Base-by-base conservation (phyloP, 1,140 invertebrate genomes). In the Dysdera silvatica region DNA sequence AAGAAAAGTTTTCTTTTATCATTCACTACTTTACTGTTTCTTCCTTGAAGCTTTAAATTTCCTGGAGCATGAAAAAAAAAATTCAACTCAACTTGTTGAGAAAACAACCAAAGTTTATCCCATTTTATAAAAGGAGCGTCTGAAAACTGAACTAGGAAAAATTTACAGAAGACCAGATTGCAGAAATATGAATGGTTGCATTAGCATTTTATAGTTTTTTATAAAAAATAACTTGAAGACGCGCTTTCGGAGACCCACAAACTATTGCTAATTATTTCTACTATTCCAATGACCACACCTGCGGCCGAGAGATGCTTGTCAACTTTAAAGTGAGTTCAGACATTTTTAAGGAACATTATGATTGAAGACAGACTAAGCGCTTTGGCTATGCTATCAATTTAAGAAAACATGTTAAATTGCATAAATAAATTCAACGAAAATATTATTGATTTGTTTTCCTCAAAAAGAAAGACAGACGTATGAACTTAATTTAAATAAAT, bases 171-270 rank as follows among this genome's bases (percentile, higher is more conserved):
- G 43, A 10, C 23, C 43, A 45, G 43, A 52, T 31, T 8, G 31
- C 3, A 31, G 14, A 12, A 33, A 53, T n/a, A 20, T 32, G 28
- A 20, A 29, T 53, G 31, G 14, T 32, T 1, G 12, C n/a, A 53
- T 31, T 33, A 33, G 7, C 35, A 18, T 14, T 31, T 2, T 53
- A 18, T 10, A 33, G 18, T 53, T 53, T 53, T 33, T 33, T 35
- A 35, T 33, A 53, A 32, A 53, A 53, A 53, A 53, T 23, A 53
- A 53, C 23, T 53, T 53, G 23, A 5, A 53, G n/a, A 20, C 14
- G 20, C 14, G 12, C 35, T 53, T 33, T 12, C 14, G 5, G 28
- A 31, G 2, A 8, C 18, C n/a, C 12, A 32, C 2, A 53, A 53
- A n/a, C 31, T 53, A n/a, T 4, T 53, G 23, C 28, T 32, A 32